A percentile compares a stretch with the other conserved stretches of the same genome.
Conservation (phyloP, 2,888 invertebrate species). For the Glyphotaelius pellucidus region DNA sequence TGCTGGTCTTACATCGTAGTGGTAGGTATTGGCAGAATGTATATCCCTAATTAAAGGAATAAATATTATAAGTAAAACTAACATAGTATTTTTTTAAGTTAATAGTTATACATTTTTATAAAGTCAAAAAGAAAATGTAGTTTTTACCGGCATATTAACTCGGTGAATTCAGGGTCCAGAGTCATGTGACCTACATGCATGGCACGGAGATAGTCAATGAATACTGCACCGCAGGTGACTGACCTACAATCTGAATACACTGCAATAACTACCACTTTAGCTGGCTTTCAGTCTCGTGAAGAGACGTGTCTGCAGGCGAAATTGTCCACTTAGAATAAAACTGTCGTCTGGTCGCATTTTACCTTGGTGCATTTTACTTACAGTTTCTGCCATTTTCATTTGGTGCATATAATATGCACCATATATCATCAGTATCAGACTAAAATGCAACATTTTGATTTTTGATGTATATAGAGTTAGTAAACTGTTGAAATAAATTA, state of each 20-base stretch:
- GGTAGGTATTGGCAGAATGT: too few relatives aligned
- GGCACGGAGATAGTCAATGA: background rate
- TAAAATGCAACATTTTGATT: too few relatives aligned
- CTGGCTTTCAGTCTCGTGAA: background rate
- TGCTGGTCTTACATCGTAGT: too few relatives aligned
- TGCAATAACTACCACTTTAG: background rate
- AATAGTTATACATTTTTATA: too few relatives aligned
- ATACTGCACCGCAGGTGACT: background rate
- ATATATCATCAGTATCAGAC: background rate
- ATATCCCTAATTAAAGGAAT: too few relatives aligned
- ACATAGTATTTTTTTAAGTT: too few relatives aligned
- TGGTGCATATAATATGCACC: background rate
- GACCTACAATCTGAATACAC: background rate
- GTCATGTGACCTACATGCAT: background rate
- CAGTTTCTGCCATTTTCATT: background rate
- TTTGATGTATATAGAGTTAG: too few relatives aligned
- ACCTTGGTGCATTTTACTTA: background rate
- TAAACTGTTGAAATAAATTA: too few relatives aligned
- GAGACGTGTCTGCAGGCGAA: background rate
- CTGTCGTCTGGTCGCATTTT: background rate
- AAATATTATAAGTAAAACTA: too few relatives aligned
- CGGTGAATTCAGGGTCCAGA: background rate
- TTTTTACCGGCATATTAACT: too few relatives aligned
- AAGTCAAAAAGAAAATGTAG: too few relatives aligned
- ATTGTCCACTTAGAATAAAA: background rate